Evolutionary conservation across 2,797 vertebrate species (phyloP).

Genomic region (Pantherophis alleghaniensis): DNA sequence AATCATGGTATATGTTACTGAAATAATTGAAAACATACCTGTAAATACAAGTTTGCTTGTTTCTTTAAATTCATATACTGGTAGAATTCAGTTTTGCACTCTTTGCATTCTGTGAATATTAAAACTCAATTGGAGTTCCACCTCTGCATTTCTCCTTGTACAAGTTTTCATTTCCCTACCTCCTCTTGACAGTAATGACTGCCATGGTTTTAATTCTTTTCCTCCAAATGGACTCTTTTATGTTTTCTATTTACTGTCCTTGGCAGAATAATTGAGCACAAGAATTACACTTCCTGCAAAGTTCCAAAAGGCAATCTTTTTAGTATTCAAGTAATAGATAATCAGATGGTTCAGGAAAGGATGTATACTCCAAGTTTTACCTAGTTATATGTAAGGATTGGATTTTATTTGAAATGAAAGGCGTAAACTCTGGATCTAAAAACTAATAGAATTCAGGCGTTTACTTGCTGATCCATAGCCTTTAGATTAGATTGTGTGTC

Average conservation of each 20-base stretch:
- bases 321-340: conserved; percentile 51
- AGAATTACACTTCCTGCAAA: conserved; percentile 60
- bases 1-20: neutral
- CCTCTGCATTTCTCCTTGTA: conserved; percentile 54
- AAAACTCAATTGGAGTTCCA: conserved; percentile 51
- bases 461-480: conserved; percentile 74
- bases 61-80: conserved; percentile 56
- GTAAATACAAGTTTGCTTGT: conserved; percentile 43
- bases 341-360: conserved; percentile 63
- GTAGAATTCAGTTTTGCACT: conserved; percentile 51
- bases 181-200: conserved; percentile 42
- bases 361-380: conserved; percentile 59
- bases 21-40: neutral
- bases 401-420: conserved; percentile 76
- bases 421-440: conserved; percentile 69
- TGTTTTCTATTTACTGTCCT: conserved; percentile 62
- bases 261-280: conserved; percentile 60
- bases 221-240: conserved; percentile 59
- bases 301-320: conserved; percentile 56
- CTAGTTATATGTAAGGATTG: conserved; percentile 71
- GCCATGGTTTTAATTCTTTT: conserved; percentile 65
- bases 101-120: conserved; percentile 50
- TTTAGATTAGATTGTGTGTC: conserved; percentile 71
- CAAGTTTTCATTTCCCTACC: conserved; percentile 50
- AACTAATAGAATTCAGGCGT: conserved; percentile 76